Evolutionary conservation across 2,888 invertebrate genomes (phyloP).

Genomic region (Graphium colonna): DNA sequence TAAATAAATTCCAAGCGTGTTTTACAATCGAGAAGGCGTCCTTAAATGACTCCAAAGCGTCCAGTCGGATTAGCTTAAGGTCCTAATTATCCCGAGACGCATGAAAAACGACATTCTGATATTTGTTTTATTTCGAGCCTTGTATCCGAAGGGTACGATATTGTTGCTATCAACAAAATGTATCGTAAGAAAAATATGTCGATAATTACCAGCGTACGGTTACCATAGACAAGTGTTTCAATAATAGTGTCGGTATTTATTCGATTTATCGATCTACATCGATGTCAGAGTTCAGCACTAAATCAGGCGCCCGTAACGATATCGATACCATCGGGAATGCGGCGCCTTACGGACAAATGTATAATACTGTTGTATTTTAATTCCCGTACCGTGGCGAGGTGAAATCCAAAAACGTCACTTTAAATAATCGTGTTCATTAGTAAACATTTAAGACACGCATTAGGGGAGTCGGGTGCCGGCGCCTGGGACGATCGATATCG

Average conservation of each 20-base stretch:
- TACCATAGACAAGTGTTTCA: slow-evolving; percentile 24
- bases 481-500: slow-evolving; percentile 66
- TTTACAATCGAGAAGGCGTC: not conserved
- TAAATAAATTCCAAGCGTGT: not conserved
- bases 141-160: slow-evolving; percentile 7
- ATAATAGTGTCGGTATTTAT: slow-evolving; percentile 20
- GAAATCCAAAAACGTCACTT: slow-evolving; percentile 76
- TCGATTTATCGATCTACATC: slow-evolving; percentile 31
- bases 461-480: slow-evolving; percentile 73
- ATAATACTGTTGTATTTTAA: slow-evolving; percentile 41
- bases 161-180: slow-evolving; percentile 15
- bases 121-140: slow-evolving; percentile 17
- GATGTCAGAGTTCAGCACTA: slow-evolving; percentile 45
- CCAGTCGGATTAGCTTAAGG: slow-evolving; percentile 12
- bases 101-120: slow-evolving; percentile 16
- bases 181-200: slow-evolving; percentile 21
- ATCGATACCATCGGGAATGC: slow-evolving; percentile 30
- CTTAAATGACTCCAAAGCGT: slow-evolving; percentile 13
- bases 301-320: slow-evolving; percentile 35
- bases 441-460: slow-evolving; percentile 78
- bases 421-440: slow-evolving; percentile 79
- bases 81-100: slow-evolving; percentile 18
- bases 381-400: slow-evolving; percentile 42
- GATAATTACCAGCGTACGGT: slow-evolving; percentile 21
- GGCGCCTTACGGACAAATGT: slow-evolving; percentile 30